Conservation (phyloP, 2,797 vertebrate genomes). For the Diplodus puntazzo region DNA sequence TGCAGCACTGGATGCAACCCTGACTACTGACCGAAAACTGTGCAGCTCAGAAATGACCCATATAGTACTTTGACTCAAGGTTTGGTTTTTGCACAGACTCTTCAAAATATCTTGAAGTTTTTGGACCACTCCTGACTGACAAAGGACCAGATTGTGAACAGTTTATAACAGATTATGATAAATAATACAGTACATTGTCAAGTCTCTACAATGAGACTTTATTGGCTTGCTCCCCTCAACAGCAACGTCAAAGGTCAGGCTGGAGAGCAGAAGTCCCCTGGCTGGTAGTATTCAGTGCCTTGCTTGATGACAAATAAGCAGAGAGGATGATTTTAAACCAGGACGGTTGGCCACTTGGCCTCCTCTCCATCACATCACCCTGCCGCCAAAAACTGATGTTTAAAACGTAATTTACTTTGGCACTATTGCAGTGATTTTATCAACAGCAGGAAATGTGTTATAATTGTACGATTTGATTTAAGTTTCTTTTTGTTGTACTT, state of each 20-base stretch:
- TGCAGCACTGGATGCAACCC: conserved; percentile 14
- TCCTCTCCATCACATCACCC: background rate
- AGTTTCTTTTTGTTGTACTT: conserved; percentile 23
- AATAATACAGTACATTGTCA: background rate
- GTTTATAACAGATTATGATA: background rate
- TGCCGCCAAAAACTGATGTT: conserved; percentile 3
- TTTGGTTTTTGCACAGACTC: conserved; percentile 18
- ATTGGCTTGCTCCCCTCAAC: background rate
- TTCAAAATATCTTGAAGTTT: conserved; percentile 3
- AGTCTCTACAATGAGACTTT: background rate
- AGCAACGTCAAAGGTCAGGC: conserved; percentile 26
- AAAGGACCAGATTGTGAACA: background rate
- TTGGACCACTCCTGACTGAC: background rate
- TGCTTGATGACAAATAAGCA: conserved; percentile 42
- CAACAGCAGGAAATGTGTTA: background rate
- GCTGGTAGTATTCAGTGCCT: conserved; percentile 61
- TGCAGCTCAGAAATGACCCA: background rate
- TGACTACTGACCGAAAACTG: conserved; percentile 20
- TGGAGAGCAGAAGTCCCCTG: background rate
- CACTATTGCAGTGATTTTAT: background rate
- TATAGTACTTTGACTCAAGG: background rate
- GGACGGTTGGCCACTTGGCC: background rate
- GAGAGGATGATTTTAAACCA: conserved; percentile 7
- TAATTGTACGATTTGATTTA: background rate
- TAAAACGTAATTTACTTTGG: conserved; percentile 11